phyloP scores from a whole-genome alignment of 2,888 invertebrate genomes.

The Quadriops clusia region DNA sequence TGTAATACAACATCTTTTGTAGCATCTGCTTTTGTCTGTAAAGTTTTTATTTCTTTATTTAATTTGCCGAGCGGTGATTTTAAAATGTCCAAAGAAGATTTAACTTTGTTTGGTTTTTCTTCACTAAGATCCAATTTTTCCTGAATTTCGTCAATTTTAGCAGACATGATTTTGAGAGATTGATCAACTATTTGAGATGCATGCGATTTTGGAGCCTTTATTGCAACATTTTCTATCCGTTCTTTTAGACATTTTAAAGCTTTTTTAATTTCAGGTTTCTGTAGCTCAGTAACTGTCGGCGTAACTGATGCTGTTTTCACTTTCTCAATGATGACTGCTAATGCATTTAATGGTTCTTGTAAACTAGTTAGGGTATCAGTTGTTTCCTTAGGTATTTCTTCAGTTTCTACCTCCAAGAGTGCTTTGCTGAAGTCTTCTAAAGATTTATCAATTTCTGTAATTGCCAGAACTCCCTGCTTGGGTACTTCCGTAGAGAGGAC shows the following conservation, averaged over 20 bases:
- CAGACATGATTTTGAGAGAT: no score
- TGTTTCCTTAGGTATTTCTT: slow-evolving; percentile 4
- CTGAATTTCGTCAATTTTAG: no score
- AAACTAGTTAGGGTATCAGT: slow-evolving; percentile 9
- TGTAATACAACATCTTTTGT: neutral
- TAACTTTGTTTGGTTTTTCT: neutral
- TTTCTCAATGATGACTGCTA: slow-evolving; percentile 9
- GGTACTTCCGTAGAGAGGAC: neutral
- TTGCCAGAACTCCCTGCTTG: neutral
- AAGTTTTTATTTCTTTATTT: neutral
- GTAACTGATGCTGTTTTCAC: neutral
- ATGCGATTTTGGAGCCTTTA: no score
- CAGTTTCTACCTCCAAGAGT: slow-evolving; percentile 1
- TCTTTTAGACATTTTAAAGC: no score
- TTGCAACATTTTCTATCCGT: no score
- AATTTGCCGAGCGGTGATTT: slow-evolving; percentile 3
- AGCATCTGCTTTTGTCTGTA: neutral
- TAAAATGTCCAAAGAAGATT: neutral
- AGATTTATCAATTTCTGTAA: slow-evolving; percentile 6
- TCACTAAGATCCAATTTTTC: neutral
- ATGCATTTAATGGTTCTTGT: slow-evolving; percentile 7
- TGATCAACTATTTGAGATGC: no score
- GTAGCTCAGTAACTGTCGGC: no score
- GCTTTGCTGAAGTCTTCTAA: neutral
- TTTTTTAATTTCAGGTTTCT: no score